Base-by-base conservation (phyloP, 2,888 invertebrate species). In the Drosophila tripunctata region DNA sequence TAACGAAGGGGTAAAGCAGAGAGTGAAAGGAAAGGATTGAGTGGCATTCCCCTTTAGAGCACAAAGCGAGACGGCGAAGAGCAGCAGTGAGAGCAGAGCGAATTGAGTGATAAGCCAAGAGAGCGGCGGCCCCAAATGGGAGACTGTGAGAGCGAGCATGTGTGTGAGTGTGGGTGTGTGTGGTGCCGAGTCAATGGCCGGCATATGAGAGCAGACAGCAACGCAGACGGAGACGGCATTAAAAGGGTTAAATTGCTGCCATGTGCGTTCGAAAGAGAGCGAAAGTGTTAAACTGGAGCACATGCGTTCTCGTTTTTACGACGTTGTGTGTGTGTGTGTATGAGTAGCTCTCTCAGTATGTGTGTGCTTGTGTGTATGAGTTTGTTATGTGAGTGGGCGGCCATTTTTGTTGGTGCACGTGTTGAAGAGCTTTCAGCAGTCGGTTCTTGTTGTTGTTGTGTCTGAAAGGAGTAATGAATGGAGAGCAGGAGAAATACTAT, bases 171-270 rank as follows among this genome's bases (percentile, higher is more conserved):
- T n/a, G 38, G 36, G 58, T 36, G 52, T 45, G 35, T 27, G 57
- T 40, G 61, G 56, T 19, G 43, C 22, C 67, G 75, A 75, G 80
- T 83, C 84, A 83, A 87, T 81, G 78, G 76, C 87, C 80, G 70
- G 60, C 54, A 62, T 47, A 40, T 44, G 65, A 54, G 70, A 64
- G 79, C 74, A 85, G 77, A 82, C 80, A 69, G 61, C 67, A 67
- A 63, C 64, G 75, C 78, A 84, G 88, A 87, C 88, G 85, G 84
- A 87, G 89, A 88, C 80, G 75, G 88, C 89, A 89, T 89, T 89
- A 89, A 89, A 89, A 89, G 89, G 89, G 89, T 89, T 89, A 88
- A 73, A 66, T 67, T 74, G 71, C 69, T 52, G 69, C 24, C 77
- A 75, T 76, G 81, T 76, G 75, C 70, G 80, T 57, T 68, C 67